A percentile compares a stretch with the other conserved stretches of the same genome.
phyloP scores from a whole-genome alignment of 1,140 invertebrate species.

The Acyrthosiphon pisum region DNA sequence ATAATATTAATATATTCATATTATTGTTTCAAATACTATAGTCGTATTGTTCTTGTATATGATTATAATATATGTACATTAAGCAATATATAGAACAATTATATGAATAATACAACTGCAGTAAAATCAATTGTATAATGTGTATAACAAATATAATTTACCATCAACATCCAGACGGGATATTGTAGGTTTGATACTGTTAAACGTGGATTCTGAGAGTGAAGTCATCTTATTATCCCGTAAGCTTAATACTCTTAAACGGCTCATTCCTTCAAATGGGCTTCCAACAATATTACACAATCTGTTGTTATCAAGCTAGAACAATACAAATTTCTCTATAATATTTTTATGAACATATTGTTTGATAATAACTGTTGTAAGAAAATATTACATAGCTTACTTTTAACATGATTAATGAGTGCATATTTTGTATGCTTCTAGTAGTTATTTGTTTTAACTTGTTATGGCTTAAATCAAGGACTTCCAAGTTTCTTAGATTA shows the following conservation, averaged over 20 bases:
- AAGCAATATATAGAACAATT: not conserved
- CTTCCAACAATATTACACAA: conserved; percentile 67
- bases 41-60: not conserved
- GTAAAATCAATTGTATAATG: not conserved
- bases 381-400: conserved; percentile 61
- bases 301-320: conserved; percentile 65
- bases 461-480: conserved; percentile 81
- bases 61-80: no score
- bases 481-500: conserved; percentile 77
- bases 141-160: conserved; percentile 63
- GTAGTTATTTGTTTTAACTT: conserved; percentile 73
- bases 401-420: conserved; percentile 84
- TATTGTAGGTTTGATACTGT: conserved; percentile 78
- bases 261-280: conserved; percentile 82
- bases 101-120: not conserved
- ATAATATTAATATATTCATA: not conserved
- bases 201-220: conserved; percentile 77
- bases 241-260: conserved; percentile 79
- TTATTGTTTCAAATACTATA: not conserved
- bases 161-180: conserved; percentile 85
- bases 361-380: not conserved
- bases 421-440: conserved; percentile 72
- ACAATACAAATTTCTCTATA: not conserved
- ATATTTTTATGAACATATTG: not conserved
- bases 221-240: conserved; percentile 79